Conservation (phyloP, 2,888 invertebrate genomes). For the Conchocele bisecta region DNA sequence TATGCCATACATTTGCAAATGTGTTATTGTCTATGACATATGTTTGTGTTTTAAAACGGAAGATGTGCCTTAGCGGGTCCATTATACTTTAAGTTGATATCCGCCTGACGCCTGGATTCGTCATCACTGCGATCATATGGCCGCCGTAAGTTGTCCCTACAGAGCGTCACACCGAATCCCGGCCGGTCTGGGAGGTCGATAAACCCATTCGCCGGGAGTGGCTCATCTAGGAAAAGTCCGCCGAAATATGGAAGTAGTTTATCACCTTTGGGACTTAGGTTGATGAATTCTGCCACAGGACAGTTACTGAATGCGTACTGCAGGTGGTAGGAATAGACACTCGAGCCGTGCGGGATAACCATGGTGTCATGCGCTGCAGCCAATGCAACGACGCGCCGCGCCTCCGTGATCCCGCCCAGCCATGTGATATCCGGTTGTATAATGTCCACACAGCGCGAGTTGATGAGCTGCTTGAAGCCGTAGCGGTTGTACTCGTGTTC, state of each 20-base stretch:
- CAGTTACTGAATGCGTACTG: slow-evolving; percentile 80
- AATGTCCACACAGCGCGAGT: slow-evolving; percentile 77
- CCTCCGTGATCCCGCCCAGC: slow-evolving; percentile 81
- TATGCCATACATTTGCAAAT: no score
- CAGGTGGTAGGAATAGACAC: slow-evolving; percentile 80
- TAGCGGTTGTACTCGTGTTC: slow-evolving; percentile 81
- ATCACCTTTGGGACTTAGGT: slow-evolving; percentile 76
- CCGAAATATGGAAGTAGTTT: slow-evolving; percentile 79
- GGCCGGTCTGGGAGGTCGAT: slow-evolving; percentile 78
- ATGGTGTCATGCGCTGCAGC: slow-evolving; percentile 77
- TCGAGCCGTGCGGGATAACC: slow-evolving; percentile 80
- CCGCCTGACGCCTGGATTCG: slow-evolving; percentile 69
- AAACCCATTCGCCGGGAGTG: slow-evolving; percentile 77
- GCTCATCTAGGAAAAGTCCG: slow-evolving; percentile 79
- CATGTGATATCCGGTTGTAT: slow-evolving; percentile 81
- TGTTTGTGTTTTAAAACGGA: slow-evolving; percentile 65
- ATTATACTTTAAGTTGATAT: slow-evolving; percentile 63
- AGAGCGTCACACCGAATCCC: slow-evolving; percentile 79
- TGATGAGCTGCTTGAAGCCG: slow-evolving; percentile 76
- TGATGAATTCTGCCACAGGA: slow-evolving; percentile 79
- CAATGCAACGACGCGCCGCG: slow-evolving; percentile 77
- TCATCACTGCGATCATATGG: slow-evolving; percentile 72
- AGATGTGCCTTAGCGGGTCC: slow-evolving; percentile 65
- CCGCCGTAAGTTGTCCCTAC: slow-evolving; percentile 67
- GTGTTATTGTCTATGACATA: no score